A percentile compares a stretch with the other conserved stretches of the same genome.
These are phyloP conservation scores for Siderastrea radians DNA, from an alignment of 92 coral and sea anemone genomes.

Conservation along the genomic window DNA sequence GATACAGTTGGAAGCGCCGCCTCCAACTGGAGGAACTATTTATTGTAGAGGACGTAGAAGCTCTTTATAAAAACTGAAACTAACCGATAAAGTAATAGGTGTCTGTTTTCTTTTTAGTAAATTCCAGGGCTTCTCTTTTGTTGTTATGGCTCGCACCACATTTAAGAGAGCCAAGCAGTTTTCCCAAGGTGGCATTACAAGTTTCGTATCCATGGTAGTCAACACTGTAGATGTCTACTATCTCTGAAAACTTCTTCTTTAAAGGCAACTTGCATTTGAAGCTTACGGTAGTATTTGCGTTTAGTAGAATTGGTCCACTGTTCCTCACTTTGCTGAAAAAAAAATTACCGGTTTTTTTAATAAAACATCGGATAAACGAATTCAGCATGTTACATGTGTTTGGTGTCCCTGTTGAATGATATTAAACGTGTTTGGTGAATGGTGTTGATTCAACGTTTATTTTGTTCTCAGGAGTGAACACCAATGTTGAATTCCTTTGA, in stretches of 20 bases:
- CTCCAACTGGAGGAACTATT: neutral
- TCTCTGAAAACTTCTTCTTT: neutral
- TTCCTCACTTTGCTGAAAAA: neutral
- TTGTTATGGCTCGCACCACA: neutral
- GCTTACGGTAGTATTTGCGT: neutral
- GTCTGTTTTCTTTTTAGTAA: neutral
- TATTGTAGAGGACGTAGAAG: neutral
- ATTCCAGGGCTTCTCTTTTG: neutral
- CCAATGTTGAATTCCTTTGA: too few relatives aligned
- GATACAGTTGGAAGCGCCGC: neutral
- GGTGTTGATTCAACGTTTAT: too few relatives aligned
- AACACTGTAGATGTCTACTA: slow-evolving; percentile 9
- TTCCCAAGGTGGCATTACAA: slow-evolving; percentile 4
- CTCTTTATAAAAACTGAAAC: neutral
- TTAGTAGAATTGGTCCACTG: neutral
- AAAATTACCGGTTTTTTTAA: neutral
- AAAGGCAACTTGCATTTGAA: neutral
- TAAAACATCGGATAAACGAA: neutral
- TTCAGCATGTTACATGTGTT: too few relatives aligned
- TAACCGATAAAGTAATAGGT: slow-evolving; percentile 25
- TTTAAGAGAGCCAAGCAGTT: neutral
- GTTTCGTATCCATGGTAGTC: neutral
- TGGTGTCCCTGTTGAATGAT: too few relatives aligned
- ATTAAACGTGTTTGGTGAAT: too few relatives aligned
- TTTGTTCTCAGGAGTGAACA: too few relatives aligned